Evolutionary conservation across 2,113 vertebrate genomes (phyloP).

Genomic region (Plestiodon gilberti): DNA sequence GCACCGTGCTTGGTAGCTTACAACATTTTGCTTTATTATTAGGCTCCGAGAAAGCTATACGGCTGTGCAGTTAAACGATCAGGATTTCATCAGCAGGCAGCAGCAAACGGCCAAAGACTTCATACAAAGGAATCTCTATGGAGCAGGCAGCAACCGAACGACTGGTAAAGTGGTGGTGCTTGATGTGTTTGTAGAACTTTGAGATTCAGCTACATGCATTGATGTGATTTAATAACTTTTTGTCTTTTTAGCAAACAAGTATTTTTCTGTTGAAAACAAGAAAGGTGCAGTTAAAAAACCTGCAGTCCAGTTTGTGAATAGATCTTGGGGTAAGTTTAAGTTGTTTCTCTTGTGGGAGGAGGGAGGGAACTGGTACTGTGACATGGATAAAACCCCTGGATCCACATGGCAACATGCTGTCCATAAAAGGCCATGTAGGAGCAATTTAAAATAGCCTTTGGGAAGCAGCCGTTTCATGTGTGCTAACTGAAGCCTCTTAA

Average conservation of each 20-base stretch:
- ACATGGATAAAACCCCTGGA: neutral
- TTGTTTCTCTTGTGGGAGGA: neutral
- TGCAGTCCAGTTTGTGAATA: slow-evolving; percentile 86
- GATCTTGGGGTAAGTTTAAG: slow-evolving; percentile 84
- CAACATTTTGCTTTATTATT: slow-evolving; percentile 32
- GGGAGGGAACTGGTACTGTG: neutral
- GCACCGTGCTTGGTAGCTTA: neutral
- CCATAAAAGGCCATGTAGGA: neutral
- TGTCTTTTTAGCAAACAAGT: slow-evolving; percentile 79
- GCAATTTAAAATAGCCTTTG: neutral
- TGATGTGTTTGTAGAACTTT: fast-evolving
- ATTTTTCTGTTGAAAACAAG: slow-evolving; percentile 90
- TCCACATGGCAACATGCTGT: neutral
- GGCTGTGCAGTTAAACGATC: slow-evolving; percentile 76
- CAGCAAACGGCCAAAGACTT: slow-evolving; percentile 82
- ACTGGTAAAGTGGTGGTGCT: slow-evolving; percentile 76
- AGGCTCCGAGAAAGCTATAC: slow-evolving; percentile 82
- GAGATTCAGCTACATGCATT: fast-evolving
- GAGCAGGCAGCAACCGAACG: slow-evolving; percentile 77
- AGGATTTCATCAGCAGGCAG: slow-evolving; percentile 62
- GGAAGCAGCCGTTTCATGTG: neutral
- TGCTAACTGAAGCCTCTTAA: neutral
- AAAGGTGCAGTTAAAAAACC: slow-evolving; percentile 78
- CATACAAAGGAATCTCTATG: slow-evolving; percentile 82
- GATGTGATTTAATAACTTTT: neutral